phyloP scores from a whole-genome alignment of 2,888 invertebrate genomes.

The Amphipyra berbera region DNA sequence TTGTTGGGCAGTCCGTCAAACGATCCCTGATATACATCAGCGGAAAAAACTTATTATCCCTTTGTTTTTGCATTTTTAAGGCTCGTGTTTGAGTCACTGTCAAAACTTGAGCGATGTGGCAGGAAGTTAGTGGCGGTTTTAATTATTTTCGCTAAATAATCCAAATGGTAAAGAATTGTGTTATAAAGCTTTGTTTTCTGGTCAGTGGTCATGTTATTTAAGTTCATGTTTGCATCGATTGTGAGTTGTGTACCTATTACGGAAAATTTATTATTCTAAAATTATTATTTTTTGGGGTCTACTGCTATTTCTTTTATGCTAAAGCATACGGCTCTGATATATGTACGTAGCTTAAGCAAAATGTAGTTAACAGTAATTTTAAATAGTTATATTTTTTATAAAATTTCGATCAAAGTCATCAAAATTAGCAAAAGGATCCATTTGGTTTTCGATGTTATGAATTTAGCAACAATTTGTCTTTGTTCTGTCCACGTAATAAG shows the following conservation, averaged over 20 bases:
- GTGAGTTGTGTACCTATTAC: too few species aligned
- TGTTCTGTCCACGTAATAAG: slow-evolving; percentile 23
- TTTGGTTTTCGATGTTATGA: neutral
- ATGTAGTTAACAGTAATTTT: too few species aligned
- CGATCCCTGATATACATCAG: slow-evolving; percentile 66
- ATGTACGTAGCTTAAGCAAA: too few species aligned
- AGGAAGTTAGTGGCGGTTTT: slow-evolving; percentile 19
- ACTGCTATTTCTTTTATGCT: too few species aligned
- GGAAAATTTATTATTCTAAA: neutral
- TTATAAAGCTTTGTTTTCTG: slow-evolving; percentile 3
- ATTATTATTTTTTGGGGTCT: too few species aligned
- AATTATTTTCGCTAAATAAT: slow-evolving; percentile 18
- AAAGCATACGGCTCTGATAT: too few species aligned
- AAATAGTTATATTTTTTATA: too few species aligned
- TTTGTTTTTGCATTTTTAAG: slow-evolving; percentile 65
- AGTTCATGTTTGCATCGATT: neutral
- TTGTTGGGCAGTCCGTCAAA: slow-evolving; percentile 62
- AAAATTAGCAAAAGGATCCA: too few species aligned
- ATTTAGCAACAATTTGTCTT: neutral
- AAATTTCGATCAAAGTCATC: too few species aligned
- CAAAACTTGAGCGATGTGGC: slow-evolving; percentile 9
- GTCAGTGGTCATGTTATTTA: neutral
- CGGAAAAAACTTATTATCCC: slow-evolving; percentile 74
- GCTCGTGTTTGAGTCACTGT: slow-evolving; percentile 31
- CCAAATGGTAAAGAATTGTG: neutral